Base-by-base conservation (phyloP, 2,888 invertebrate species). In the Sipha maydis region DNA sequence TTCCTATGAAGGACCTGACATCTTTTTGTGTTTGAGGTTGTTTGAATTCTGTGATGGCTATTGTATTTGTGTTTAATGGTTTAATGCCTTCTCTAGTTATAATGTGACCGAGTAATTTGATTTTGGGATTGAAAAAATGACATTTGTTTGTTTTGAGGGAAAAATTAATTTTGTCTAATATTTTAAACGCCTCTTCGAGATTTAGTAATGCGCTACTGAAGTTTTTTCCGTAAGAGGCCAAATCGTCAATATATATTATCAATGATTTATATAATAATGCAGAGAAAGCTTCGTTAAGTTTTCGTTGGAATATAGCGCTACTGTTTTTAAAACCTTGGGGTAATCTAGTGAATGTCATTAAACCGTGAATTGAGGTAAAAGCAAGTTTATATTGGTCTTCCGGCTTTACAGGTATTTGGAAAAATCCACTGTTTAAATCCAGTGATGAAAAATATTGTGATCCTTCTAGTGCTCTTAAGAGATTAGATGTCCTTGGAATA, bases 351-450 rank as follows among this genome's bases (percentile, higher is more conserved):
- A 89, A 89, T 8, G 79, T 79, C 56, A 84, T 84, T 14, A 89
- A 28, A 0, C 83, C 89, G 25, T 56, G 79, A 48, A 69, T 41
- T 3, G 84, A 78, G 3, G 67, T 88, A 5, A 89, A 88, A 3
- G 89, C 82, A 11, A 79, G 71, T n/a, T 69, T 69, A n/a, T 82
- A 73, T 34, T 79, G 73, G 28, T 82, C 48, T 38, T 41, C 11
- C 1, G 21, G 9, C n/a, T 48, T 69, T 11, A 89, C 28, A 11
- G 83, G 79, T 14, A n/a, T n/a, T 86, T 85, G 79, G 31, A 83
- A 89, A 34, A 88, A 89, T 2, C 78, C 88, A 21, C 75, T 73
- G 61, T 85, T 86, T 7, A 86, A 56, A 75, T 89, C 88, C 8
- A 89, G 25, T 25, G n/a, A 67, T 1, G 14, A 34, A 25, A 83